These are phyloP conservation scores for Sebastolobus alascanus DNA, from an alignment of 2,797 vertebrate genomes.

Conservation along the genomic window DNA sequence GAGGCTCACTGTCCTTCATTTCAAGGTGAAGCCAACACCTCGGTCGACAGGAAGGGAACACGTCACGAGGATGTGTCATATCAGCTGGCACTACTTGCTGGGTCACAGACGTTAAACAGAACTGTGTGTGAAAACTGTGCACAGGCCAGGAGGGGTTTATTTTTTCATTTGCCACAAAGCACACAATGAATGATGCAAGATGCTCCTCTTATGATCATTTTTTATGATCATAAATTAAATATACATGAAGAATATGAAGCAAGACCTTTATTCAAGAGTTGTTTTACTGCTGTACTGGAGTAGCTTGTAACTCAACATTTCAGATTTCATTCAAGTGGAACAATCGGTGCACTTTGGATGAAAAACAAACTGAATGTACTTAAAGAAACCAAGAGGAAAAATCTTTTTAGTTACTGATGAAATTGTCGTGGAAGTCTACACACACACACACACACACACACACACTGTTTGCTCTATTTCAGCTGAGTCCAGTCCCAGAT, in stretches of 20 bases:
- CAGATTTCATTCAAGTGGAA: neutral
- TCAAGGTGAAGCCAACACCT: slow-evolving; percentile 56
- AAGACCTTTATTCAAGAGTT: neutral
- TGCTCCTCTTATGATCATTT: neutral
- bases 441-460: too few relatives aligned
- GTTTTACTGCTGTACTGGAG: neutral
- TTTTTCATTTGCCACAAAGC: neutral
- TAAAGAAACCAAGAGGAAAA: neutral
- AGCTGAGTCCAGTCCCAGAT: neutral
- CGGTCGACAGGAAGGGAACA: slow-evolving; percentile 1
- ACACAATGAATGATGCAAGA: neutral
- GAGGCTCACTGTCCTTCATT: neutral
- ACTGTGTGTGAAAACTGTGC: slow-evolving; percentile 7
- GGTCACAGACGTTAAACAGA: slow-evolving; percentile 1
- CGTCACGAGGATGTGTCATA: slow-evolving; percentile 43
- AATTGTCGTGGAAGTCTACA: neutral
- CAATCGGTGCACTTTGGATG: neutral
- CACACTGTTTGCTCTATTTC: neutral
- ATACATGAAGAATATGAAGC: neutral
- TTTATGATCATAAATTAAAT: neutral
- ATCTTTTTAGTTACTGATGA: neutral
- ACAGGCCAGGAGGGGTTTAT: neutral
- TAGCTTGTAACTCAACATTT: neutral
- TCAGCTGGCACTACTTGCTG: slow-evolving; percentile 28
- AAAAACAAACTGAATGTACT: neutral